Base-by-base conservation (phyloP, 2,113 vertebrate genomes). In the Ursus arctos region DNA sequence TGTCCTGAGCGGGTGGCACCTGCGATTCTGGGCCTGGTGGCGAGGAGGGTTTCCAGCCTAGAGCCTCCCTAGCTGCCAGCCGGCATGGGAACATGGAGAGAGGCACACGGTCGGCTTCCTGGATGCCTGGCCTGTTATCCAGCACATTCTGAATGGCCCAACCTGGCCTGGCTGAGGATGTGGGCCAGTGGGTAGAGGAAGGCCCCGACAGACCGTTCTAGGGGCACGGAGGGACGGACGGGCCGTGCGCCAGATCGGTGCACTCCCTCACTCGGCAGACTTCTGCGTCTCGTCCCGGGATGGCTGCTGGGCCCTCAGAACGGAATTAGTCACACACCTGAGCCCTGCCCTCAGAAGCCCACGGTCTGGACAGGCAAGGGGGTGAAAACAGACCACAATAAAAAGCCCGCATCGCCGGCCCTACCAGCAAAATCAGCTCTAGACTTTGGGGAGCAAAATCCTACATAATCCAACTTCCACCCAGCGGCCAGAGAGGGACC, bases 41-140 rank as follows among this genome's bases (percentile, higher is more conserved):
- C 22, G 8, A 24, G 53, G 92, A 47, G 40, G 71, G 71, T 16
- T 80, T 76, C 59, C 3, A 18, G 87, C 53, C 80, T 22, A n/a
- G 31, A 57, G 55, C 40, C 11, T 76, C 76, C 49, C n/a, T 57
- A 2, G 55, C 51, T 33, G 80, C 67, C 7, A 3, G 91, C 43
- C 84, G 24, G 59, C 24, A 0, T n/a, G 61, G 3, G 51, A n/a
- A 69, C 6, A 2, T 63, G 49, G 84, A 43, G 79, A 65, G 47
- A 71, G 24, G 65, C 51, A 57, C 24, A 14, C 10, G 16, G 63
- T 16, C 61, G 49, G 43, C 71, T 95, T 97, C 91, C 94, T 67
- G 83, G 55, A 61, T 5, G 55, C 59, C 47, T 3, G 1, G 22
- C 84, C 83, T 93, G 51, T n/a, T 67, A 40, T 74, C 65, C 33